Conservation (phyloP, 1,140 invertebrate genomes). For the Rhagoletis zephyria region DNA sequence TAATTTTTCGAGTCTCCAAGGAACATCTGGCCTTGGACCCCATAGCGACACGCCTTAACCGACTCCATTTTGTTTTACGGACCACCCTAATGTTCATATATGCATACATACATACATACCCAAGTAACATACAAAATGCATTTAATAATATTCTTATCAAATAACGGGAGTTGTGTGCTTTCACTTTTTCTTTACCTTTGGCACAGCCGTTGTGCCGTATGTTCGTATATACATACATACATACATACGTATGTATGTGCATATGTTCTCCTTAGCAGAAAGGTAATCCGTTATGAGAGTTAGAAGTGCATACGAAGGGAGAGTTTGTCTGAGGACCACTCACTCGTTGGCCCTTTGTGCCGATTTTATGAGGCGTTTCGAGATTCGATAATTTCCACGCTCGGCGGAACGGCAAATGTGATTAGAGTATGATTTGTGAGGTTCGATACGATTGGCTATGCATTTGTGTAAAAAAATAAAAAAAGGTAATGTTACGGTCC, state of each 20-base stretch:
- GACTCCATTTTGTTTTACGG: no score
- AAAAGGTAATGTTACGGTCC: background rate
- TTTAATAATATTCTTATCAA: constrained; percentile 51
- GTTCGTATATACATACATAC: background rate
- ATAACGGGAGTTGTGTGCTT: constrained; percentile 39
- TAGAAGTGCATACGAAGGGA: background rate
- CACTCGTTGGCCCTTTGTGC: background rate
- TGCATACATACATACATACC: background rate
- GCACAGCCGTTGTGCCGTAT: background rate
- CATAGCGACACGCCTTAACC: no score
- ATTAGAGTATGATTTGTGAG: constrained; percentile 43
- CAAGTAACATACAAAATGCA: constrained; percentile 25
- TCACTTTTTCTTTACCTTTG: constrained; percentile 5
- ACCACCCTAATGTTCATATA: no score
- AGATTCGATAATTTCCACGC: constrained; percentile 47
- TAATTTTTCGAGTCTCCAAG: no score
- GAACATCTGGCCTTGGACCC: no score
- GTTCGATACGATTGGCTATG: constrained; percentile 41
- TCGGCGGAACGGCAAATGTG: constrained; percentile 20
- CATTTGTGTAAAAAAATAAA: background rate
- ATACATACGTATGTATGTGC: no score
- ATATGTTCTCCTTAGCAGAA: background rate
- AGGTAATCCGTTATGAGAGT: background rate
- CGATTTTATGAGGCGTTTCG: constrained; percentile 41
- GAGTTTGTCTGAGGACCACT: constrained; percentile 31